phyloP scores from a whole-genome alignment of 1,140 invertebrate genomes.

The Rhizoglyphus robini region DNA sequence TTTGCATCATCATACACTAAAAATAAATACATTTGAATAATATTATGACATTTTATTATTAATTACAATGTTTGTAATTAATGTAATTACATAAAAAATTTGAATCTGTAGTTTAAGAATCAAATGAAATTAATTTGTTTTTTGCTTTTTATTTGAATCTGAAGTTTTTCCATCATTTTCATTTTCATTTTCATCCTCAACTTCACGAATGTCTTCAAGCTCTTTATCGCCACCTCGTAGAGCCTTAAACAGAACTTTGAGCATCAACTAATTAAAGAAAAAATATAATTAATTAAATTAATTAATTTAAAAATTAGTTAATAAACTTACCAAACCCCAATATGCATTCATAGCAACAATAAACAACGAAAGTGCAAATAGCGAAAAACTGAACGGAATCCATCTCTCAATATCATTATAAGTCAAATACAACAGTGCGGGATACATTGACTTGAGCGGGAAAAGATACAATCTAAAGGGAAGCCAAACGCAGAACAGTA shows the following conservation, averaged over 20 bases:
- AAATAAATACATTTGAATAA: no score
- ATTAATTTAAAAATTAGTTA: background rate
- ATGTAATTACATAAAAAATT: no score
- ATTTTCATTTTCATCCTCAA: constrained; percentile 28
- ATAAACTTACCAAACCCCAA: constrained; percentile 35
- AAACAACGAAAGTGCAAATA: constrained; percentile 32
- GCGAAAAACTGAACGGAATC: constrained; percentile 30
- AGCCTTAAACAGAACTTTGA: constrained; percentile 31
- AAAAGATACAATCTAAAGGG: constrained; percentile 33
- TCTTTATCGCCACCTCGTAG: constrained; percentile 31
- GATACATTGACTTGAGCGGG: constrained; percentile 33
- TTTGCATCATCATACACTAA: no score
- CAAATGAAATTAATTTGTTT: no score
- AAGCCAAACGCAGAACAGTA: constrained; percentile 31
- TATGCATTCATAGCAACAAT: constrained; percentile 34
- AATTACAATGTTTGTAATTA: no score
- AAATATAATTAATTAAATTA: constrained; percentile 13
- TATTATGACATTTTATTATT: no score
- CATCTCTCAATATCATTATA: constrained; percentile 23
- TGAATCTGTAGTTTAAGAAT: no score
- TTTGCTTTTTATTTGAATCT: no score
- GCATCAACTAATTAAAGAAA: constrained; percentile 28
- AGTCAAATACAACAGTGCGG: constrained; percentile 28
- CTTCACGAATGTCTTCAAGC: constrained; percentile 32
- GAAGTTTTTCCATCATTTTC: no score